Evolutionary conservation across 2,113 vertebrate species (phyloP).

Genomic region (Trochalopteron elliotii): DNA sequence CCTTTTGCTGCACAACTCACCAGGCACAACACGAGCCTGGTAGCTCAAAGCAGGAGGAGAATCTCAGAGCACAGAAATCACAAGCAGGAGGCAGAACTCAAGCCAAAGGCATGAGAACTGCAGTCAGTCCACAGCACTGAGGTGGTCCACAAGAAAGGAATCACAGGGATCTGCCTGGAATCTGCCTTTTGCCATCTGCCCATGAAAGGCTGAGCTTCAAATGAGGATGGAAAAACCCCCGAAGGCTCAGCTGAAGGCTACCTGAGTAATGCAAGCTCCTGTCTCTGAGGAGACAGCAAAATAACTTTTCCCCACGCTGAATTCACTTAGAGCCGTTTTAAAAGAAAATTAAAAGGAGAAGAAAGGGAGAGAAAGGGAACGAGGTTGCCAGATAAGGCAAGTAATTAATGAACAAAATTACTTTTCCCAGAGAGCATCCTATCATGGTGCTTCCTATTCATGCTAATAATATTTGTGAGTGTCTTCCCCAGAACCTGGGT

Average conservation of each 20-base stretch:
- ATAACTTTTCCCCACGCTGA: not conserved
- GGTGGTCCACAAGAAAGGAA: not conserved
- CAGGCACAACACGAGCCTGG: not conserved
- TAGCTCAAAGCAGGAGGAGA: not conserved
- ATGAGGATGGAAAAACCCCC: not conserved
- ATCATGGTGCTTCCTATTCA: constrained; percentile 49
- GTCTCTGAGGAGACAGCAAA: constrained; percentile 2
- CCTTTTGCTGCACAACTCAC: not conserved
- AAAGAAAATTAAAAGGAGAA: constrained; percentile 42
- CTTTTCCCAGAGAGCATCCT: constrained; percentile 55
- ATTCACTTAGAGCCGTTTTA: constrained; percentile 27
- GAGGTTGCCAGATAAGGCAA: constrained; percentile 50
- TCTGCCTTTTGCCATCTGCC: not conserved
- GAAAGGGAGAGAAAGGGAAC: not conserved
- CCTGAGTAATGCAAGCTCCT: constrained; percentile 11
- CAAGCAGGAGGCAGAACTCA: not conserved
- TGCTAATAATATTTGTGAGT: constrained; percentile 55
- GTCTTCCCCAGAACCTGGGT: constrained; percentile 28
- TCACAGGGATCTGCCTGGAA: not conserved
- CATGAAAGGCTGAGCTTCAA: not conserved
- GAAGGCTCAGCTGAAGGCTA: constrained; percentile 19
- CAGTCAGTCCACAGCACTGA: not conserved
- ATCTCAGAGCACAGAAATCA: not conserved
- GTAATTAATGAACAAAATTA: constrained; percentile 67
- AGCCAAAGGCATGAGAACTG: not conserved